These are phyloP conservation scores for Drosophila hawaiiensis DNA, from an alignment of 2,888 invertebrate genomes.

Conservation along the genomic window DNA sequence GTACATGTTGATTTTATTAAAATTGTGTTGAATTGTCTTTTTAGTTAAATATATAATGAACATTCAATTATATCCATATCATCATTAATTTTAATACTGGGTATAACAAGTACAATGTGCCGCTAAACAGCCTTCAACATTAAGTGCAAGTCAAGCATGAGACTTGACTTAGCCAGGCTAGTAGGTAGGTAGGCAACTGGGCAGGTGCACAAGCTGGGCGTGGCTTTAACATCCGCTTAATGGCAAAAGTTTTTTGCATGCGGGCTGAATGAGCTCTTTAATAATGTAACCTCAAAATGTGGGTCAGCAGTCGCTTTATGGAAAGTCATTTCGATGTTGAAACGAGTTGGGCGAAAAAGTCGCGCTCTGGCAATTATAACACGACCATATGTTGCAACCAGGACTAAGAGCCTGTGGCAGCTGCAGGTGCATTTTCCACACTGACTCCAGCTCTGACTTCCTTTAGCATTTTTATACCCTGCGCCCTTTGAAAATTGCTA, in stretches of 20 bases:
- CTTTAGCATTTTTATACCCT: slow-evolving; percentile 4
- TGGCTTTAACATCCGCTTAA: slow-evolving; percentile 62
- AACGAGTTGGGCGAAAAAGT: slow-evolving; percentile 46
- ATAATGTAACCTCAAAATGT: slow-evolving; percentile 67
- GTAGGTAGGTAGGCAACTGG: slow-evolving; percentile 18
- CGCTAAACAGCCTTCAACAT: slow-evolving; percentile 59
- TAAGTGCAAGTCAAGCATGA: slow-evolving; percentile 63
- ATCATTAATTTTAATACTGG: background rate
- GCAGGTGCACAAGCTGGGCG: slow-evolving; percentile 62
- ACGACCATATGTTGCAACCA: slow-evolving; percentile 69
- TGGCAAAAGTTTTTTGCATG: slow-evolving; percentile 57
- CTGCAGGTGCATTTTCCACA: slow-evolving; percentile 60
- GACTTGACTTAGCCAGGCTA: slow-evolving; percentile 40
- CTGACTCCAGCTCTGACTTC: slow-evolving; percentile 15
- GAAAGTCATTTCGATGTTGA: slow-evolving; percentile 67
- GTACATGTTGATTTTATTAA: background rate
- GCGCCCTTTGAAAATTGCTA: background rate
- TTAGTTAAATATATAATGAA: background rate
- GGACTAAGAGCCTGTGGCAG: slow-evolving; percentile 70
- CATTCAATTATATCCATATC: background rate
- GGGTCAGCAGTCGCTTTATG: slow-evolving; percentile 69
- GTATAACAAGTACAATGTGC: slow-evolving; percentile 30
- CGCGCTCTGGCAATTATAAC: slow-evolving; percentile 71
- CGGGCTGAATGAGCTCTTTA: slow-evolving; percentile 47
- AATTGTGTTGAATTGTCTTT: background rate